Conservation (phyloP, 2,797 vertebrate species). For the Eulemur mongoz region DNA sequence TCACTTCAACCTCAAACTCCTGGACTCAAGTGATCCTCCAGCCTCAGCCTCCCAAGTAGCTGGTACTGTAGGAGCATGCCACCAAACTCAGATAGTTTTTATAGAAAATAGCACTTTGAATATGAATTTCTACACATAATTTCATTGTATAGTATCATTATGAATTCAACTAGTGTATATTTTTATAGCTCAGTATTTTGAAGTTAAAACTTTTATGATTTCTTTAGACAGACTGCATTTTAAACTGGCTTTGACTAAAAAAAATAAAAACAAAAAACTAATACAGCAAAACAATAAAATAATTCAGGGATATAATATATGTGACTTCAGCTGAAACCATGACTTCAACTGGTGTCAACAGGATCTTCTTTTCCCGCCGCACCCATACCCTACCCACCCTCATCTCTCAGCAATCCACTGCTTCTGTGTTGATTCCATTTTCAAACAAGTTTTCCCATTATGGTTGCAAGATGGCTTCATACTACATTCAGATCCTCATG, state of each 20-base stretch:
- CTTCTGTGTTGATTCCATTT: neutral
- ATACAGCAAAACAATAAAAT: neutral
- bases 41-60: neutral
- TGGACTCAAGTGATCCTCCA: neutral
- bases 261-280: neutral
- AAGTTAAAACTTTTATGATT: neutral
- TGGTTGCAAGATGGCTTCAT: neutral
- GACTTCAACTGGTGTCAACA: neutral
- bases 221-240: neutral
- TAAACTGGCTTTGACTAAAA: neutral
- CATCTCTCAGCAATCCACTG: neutral
- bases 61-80: no score
- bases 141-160: neutral
- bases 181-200: neutral
- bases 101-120: no score
- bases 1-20: neutral
- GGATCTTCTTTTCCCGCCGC: neutral
- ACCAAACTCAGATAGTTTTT: no score
- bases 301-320: neutral
- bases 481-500: neutral
- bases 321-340: neutral
- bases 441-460: neutral
- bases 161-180: neutral
- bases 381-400: neutral
- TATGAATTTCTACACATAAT: neutral